Percentiles rank a stretch among this genome's conserved stretches.
phyloP scores from a whole-genome alignment of 2,113 vertebrate species.

The Pardalotus punctatus region DNA sequence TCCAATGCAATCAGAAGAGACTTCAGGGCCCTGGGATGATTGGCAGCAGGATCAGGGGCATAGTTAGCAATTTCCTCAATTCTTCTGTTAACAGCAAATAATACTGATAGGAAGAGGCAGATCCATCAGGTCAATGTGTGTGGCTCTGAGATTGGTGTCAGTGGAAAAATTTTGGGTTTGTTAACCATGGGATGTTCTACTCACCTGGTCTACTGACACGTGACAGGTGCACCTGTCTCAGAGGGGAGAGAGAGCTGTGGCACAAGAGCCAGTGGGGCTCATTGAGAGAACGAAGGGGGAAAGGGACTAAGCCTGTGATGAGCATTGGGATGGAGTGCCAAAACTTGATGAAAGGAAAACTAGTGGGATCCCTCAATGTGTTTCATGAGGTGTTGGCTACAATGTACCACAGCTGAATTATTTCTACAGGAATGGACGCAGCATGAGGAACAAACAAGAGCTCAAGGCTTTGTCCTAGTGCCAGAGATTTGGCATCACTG shows the following conservation, averaged over 20 bases:
- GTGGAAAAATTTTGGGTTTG: neutral
- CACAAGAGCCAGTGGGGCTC: neutral
- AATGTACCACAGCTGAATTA: neutral
- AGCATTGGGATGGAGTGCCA: neutral
- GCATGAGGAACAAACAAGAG: neutral
- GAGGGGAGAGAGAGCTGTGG: neutral
- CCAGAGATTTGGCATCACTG: neutral
- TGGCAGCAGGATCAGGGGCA: neutral
- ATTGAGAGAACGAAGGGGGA: neutral
- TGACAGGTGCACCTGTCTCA: neutral
- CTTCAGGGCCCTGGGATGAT: too few relatives aligned
- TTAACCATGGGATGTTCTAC: neutral
- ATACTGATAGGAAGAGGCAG: neutral
- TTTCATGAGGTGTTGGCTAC: neutral
- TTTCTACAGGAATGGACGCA: too few relatives aligned
- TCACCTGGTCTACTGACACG: neutral
- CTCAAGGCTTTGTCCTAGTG: neutral
- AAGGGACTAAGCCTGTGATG: neutral
- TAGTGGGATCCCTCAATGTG: neutral
- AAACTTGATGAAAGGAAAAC: neutral
- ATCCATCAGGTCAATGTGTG: neutral
- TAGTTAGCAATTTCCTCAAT: rapidly evolving
- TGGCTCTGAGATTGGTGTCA: neutral
- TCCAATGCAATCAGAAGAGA: neutral
- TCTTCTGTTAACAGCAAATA: neutral